Evolutionary conservation across 1,140 invertebrate genomes (phyloP).

Genomic region (Drosophila watanabei): DNA sequence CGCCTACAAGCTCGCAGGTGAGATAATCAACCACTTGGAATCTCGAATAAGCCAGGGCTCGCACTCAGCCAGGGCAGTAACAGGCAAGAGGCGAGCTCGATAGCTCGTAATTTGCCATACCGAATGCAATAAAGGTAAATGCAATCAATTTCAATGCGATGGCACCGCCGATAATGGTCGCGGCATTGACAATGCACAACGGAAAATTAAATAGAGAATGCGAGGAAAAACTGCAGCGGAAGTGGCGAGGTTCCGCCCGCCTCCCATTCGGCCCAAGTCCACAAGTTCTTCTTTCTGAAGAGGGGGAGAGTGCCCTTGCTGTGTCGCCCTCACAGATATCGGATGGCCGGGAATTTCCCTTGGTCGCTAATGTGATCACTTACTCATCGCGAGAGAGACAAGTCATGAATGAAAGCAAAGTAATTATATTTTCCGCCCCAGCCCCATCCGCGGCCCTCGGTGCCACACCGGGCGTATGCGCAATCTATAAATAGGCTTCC

Average conservation of each 20-base stretch:
- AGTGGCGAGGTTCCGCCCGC: constrained; percentile 25
- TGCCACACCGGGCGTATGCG: constrained; percentile 58
- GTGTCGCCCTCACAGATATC: constrained; percentile 11
- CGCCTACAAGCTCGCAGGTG: constrained; percentile 12
- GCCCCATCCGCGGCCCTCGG: constrained; percentile 3
- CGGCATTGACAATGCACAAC: constrained; percentile 49
- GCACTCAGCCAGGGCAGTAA: background rate
- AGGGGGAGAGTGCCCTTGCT: constrained; percentile 10
- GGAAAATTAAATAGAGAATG: constrained; percentile 75
- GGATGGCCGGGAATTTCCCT: constrained; percentile 16
- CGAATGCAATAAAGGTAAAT: constrained; percentile 78
- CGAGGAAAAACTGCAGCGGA: constrained; percentile 47
- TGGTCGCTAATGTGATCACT: constrained; percentile 26
- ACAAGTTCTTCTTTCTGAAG: constrained; percentile 21
- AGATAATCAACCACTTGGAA: constrained; percentile 35
- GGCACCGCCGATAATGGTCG: constrained; percentile 36
- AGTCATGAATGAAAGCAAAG: constrained; percentile 68
- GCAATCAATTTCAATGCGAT: constrained; percentile 79
- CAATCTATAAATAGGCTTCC: constrained; percentile 71
- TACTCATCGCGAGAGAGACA: constrained; percentile 39
- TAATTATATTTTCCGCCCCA: constrained; percentile 44
- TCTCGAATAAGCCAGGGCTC: constrained; percentile 19
- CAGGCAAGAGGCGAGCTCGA: constrained; percentile 25
- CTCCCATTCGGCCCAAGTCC: constrained; percentile 5
- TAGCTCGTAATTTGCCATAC: constrained; percentile 43